phyloP scores from a whole-genome alignment of 2,797 vertebrate genomes.

The Avahi laniger region DNA sequence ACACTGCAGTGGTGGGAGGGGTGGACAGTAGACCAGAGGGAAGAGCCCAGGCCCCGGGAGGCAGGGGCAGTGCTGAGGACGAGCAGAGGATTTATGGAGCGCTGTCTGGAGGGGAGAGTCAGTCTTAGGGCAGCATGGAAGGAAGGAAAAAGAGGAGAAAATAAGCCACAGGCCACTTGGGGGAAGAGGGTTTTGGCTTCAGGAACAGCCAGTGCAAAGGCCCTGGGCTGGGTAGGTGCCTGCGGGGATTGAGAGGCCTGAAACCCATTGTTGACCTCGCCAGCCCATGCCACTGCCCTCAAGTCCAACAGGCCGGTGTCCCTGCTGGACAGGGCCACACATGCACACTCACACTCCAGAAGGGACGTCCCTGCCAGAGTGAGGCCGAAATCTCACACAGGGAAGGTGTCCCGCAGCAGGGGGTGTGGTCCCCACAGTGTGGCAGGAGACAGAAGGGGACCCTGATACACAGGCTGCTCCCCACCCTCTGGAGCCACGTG shows the following conservation, averaged over 20 bases:
- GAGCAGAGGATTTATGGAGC: neutral
- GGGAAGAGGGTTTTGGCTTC: neutral
- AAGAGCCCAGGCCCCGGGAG: neutral
- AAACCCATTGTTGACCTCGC: neutral
- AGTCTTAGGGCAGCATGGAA: accelerated
- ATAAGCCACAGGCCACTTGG: accelerated
- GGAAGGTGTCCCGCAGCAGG: neutral
- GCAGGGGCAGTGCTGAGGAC: too few relatives aligned
- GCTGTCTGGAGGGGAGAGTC: neutral
- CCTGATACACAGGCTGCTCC: neutral
- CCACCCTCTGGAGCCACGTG: neutral
- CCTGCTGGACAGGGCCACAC: neutral
- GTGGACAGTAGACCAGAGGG: neutral
- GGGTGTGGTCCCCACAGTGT: too few relatives aligned
- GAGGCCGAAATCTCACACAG: neutral
- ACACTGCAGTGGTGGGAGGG: neutral
- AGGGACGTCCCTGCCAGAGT: neutral
- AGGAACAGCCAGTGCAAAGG: neutral
- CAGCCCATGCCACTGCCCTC: neutral
- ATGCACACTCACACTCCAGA: neutral
- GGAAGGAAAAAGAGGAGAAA: neutral
- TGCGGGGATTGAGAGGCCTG: neutral
- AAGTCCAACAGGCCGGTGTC: neutral
- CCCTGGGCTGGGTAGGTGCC: neutral
- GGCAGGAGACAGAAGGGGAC: neutral